Conservation (phyloP, 2,113 vertebrate species). For the Halcyon malimbica region DNA sequence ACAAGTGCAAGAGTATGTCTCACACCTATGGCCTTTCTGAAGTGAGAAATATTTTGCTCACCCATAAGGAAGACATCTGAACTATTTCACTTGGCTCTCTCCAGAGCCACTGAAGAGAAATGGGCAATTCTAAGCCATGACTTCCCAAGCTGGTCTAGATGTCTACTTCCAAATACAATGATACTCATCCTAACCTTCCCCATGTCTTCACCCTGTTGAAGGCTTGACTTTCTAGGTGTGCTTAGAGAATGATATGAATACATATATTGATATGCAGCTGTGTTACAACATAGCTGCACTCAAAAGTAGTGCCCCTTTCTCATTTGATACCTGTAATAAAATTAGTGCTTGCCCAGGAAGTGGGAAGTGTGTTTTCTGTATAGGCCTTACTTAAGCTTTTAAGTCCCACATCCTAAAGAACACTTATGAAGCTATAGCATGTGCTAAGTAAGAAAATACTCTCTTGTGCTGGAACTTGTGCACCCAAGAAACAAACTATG, state of each 20-base stretch:
- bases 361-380: neutral
- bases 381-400: neutral
- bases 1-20: neutral
- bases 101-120: neutral
- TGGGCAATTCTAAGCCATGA: neutral
- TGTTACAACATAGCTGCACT: neutral
- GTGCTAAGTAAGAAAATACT: neutral
- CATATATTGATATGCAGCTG: neutral
- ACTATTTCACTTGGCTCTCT: neutral
- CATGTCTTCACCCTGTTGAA: neutral
- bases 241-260: neutral
- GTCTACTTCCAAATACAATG: neutral
- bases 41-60: neutral
- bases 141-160: neutral
- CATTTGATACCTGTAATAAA: neutral
- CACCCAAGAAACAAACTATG: neutral
- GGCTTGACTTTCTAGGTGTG: neutral
- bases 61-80: neutral
- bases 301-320: neutral
- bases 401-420: neutral
- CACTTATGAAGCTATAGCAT: neutral
- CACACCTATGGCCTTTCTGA: neutral
- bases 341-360: neutral
- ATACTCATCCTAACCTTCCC: neutral
- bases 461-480: neutral